phyloP scores from a whole-genome alignment of 2,113 vertebrate genomes.

The Macquaria australasica region DNA sequence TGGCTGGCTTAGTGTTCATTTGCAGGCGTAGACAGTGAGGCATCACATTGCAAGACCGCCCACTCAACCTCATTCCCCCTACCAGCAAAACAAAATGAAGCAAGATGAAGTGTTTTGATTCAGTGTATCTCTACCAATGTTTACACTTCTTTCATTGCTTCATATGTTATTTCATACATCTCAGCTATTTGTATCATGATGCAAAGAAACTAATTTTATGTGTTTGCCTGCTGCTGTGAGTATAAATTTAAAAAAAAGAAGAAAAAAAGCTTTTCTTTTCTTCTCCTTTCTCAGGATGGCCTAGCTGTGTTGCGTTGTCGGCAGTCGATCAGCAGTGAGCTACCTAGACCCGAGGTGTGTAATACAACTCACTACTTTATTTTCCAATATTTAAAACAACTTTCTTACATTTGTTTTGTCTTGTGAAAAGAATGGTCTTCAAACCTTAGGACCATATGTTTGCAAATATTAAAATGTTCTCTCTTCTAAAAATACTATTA shows the following conservation, averaged over 20 bases:
- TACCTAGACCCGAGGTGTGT: conserved; percentile 74
- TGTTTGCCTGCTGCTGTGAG: not conserved
- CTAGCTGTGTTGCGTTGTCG: conserved; percentile 86
- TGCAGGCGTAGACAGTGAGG: conserved; percentile 47
- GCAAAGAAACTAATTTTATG: not conserved
- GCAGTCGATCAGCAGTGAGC: conserved; percentile 77
- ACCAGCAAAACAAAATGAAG: conserved; percentile 50
- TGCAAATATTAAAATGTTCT: not conserved
- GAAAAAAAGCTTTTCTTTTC: not conserved
- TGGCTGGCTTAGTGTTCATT: conserved; percentile 48
- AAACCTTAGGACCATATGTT: not conserved
- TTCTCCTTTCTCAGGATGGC: conserved; percentile 88
- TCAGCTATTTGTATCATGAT: not conserved
- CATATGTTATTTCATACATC: not conserved
- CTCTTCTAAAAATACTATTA: not conserved
- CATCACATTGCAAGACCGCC: conserved; percentile 62
- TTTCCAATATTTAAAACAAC: not conserved
- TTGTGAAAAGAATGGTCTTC: not conserved
- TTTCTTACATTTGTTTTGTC: not conserved
- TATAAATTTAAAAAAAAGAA: conserved; percentile 15
- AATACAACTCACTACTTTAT: not conserved
- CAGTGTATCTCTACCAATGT: not conserved
- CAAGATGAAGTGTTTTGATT: conserved; percentile 30
- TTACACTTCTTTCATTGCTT: not conserved
- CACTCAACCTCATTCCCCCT: conserved; percentile 48